A percentile compares a stretch with the other conserved stretches of the same genome.
phyloP scores from a whole-genome alignment of 2,797 vertebrate species.

The Mastacembelus armatus region DNA sequence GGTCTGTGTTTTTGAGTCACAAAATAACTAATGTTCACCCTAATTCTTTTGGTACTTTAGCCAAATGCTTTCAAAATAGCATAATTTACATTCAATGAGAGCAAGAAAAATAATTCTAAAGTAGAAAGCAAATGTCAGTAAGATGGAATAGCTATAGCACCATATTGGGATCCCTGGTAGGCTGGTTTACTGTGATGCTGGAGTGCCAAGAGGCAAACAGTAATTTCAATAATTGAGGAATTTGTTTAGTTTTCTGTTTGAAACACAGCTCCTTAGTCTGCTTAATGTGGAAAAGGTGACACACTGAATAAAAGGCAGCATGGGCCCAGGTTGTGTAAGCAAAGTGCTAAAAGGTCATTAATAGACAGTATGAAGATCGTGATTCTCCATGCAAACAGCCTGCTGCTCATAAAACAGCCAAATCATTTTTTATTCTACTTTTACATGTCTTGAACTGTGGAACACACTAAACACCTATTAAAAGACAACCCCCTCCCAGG shows the following conservation, averaged over 20 bases:
- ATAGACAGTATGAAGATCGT: constrained; percentile 70
- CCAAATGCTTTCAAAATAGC: constrained; percentile 27
- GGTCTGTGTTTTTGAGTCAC: not conserved
- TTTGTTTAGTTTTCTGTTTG: constrained; percentile 61
- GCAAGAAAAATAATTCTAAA: constrained; percentile 39
- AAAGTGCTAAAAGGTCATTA: constrained; percentile 70
- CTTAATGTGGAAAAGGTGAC: constrained; percentile 75
- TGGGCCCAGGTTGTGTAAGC: constrained; percentile 72
- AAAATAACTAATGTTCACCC: constrained; percentile 15
- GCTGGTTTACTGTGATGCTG: constrained; percentile 48
- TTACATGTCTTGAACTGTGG: constrained; percentile 55
- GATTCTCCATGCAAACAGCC: constrained; percentile 25
- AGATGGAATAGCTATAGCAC: constrained; percentile 53
- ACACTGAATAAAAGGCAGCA: constrained; percentile 74
- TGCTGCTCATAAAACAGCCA: constrained; percentile 45
- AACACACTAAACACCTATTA: constrained; percentile 61
- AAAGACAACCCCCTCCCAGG: constrained; percentile 57
- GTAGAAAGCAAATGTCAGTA: constrained; percentile 54
- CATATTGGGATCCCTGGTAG: constrained; percentile 55
- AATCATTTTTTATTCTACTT: constrained; percentile 74
- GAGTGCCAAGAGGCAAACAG: constrained; percentile 36
- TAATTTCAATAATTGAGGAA: constrained; percentile 57
- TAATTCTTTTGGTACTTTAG: constrained; percentile 9
- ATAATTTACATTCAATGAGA: constrained; percentile 41
- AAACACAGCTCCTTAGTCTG: constrained; percentile 55